phyloP scores from a whole-genome alignment of 2,113 vertebrate species.

The Promerops cafer region DNA sequence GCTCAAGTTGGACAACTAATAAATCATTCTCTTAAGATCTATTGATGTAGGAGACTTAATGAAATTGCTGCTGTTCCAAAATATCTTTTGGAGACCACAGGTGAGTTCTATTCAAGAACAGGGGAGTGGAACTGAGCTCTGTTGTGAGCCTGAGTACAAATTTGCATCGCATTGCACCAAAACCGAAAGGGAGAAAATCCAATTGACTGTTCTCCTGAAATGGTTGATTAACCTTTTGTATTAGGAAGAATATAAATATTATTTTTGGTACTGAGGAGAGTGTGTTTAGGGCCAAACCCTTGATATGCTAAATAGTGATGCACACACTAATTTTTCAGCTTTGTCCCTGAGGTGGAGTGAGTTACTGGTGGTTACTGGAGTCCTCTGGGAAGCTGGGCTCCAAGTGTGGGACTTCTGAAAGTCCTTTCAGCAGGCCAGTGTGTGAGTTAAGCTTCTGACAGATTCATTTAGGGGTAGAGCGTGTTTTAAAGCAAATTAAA shows the following conservation, averaged over 20 bases:
- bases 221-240: neutral
- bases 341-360: too few species aligned
- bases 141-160: neutral
- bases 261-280: neutral
- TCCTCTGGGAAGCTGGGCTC: neutral
- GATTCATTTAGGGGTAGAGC: neutral
- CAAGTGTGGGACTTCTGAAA: neutral
- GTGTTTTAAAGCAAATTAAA: neutral
- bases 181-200: neutral
- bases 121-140: neutral
- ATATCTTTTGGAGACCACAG: neutral
- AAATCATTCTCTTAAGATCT: neutral
- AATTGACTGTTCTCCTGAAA: neutral
- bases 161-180: neutral
- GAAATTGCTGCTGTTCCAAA: neutral
- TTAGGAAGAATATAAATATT: neutral
- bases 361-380: neutral
- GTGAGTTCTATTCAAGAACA: neutral
- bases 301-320: neutral
- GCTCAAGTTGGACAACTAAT: neutral
- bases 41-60: neutral
- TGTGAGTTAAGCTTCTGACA: neutral
- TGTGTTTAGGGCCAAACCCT: neutral
- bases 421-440: neutral
- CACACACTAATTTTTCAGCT: neutral